Evolutionary conservation across 1,140 invertebrate species (phyloP), one percentile per base, ranked within the genome.

Genomic region (Drosophila mayri): DNA sequence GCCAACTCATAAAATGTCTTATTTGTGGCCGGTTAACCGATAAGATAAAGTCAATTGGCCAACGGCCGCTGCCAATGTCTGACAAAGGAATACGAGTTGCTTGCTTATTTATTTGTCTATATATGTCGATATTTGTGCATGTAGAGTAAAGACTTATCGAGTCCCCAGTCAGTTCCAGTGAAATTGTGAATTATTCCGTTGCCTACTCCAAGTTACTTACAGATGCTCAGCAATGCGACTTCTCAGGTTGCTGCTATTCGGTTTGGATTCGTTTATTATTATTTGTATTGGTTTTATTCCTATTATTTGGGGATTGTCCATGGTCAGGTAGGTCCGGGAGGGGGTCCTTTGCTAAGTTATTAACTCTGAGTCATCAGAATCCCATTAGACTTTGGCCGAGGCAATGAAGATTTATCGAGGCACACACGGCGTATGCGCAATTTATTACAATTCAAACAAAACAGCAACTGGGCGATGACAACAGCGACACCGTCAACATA

Each of bases 361-460:
- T 32, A 40, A 35, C 18, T 44, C 12, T 30, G 50, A 72, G 30
- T 72, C 37, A 71, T 46, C 46, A 40, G 47, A 30, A 37, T 25
- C 22, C n/a, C 46, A 70, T 70, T 54, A 52, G 37, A 35, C 32
- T 37, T 16, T 2, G 35, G 50, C 49, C 41, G 22, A 63, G 46
- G 58, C 37, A 22, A 32, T 14, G 20, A 70, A 79, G 55, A 83
- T 80, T 70, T 74, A 81, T 79, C 75, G 58, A 40, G 18, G 37
- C 16, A 20, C 32, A 84, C 76, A 60, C 62, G 65, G 73, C 84
- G 80, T 90, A 84, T 88, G 60, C 80, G 64, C 57, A 81, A 84
- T 77, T 61, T 73, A 61, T 63, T 25, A 44, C 65, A 43, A n/a
- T 41, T 59, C 30, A 47, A 66, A 66, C 30, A 66, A 49, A 66